Conservation (phyloP, 2,888 invertebrate species). For the Choreutis nemorana region DNA sequence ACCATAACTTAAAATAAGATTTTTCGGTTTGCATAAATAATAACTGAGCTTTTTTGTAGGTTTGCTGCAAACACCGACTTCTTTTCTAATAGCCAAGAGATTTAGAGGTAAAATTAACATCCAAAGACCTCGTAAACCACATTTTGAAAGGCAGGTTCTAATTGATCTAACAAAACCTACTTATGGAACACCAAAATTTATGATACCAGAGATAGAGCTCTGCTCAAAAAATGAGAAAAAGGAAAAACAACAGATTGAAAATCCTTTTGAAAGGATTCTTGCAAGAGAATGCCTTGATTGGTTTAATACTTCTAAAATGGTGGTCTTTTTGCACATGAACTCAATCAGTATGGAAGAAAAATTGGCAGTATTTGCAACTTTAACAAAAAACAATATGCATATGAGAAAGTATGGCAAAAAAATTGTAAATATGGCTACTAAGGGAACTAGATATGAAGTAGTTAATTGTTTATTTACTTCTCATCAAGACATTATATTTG, state of each 20-base stretch:
- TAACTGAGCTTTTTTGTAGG: conserved; percentile 26
- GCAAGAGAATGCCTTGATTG: conserved; percentile 75
- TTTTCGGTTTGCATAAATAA: neutral
- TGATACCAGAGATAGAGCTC: conserved; percentile 47
- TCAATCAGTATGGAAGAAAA: conserved; percentile 71
- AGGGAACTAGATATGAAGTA: conserved; percentile 72
- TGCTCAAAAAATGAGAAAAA: conserved; percentile 51
- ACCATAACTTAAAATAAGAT: too few species aligned
- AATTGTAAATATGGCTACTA: conserved; percentile 72
- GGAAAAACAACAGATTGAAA: conserved; percentile 46
- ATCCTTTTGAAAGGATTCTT: conserved; percentile 76
- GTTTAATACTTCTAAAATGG: conserved; percentile 75
- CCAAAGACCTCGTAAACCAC: conserved; percentile 74
- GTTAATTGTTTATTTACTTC: conserved; percentile 71
- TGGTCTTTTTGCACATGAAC: conserved; percentile 77
- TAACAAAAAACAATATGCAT: conserved; percentile 74
- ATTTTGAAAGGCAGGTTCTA: conserved; percentile 72
- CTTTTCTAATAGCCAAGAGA: conserved; percentile 67
- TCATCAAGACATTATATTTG: conserved; percentile 73
- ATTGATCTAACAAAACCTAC: conserved; percentile 72
- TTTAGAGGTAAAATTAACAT: conserved; percentile 82
- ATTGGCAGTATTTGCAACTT: conserved; percentile 68
- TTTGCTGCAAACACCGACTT: conserved; percentile 40
- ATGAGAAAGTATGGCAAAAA: conserved; percentile 71
- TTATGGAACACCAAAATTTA: conserved; percentile 52